Evolutionary conservation across 2,888 invertebrate genomes (phyloP).

Genomic region (Metalampra italica): DNA sequence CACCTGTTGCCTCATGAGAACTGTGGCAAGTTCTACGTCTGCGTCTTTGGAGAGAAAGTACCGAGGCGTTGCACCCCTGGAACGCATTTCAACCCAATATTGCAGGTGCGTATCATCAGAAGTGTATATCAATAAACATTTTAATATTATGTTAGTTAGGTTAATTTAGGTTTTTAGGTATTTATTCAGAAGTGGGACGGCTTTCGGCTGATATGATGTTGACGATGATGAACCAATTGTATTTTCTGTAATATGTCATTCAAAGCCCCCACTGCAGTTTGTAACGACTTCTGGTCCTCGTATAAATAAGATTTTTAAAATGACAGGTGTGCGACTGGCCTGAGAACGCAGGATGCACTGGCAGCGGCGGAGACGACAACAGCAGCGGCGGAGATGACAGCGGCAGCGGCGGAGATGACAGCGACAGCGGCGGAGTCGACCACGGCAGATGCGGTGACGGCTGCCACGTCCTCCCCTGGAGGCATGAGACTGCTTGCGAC

Average conservation of each 20-base stretch:
- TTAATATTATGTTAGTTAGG: too few relatives aligned
- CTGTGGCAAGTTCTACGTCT: constrained; percentile 31
- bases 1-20: constrained; percentile 28
- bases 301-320: background rate
- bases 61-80: constrained; percentile 19
- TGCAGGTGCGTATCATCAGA: background rate
- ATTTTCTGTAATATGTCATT: too few relatives aligned
- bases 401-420: background rate
- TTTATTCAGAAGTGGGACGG: too few relatives aligned
- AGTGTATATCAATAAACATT: too few relatives aligned
- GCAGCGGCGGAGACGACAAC: background rate
- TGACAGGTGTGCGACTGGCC: constrained; percentile 33
- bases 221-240: too few relatives aligned
- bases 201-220: too few relatives aligned
- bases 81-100: constrained; percentile 11
- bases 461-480: constrained; percentile 57
- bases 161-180: too few relatives aligned
- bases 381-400: background rate
- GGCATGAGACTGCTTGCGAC: constrained; percentile 53
- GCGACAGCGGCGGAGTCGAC: background rate
- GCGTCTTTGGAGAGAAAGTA: constrained; percentile 22
- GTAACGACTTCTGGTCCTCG: too few relatives aligned
- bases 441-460: constrained; percentile 31
- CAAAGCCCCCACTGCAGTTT: too few relatives aligned
- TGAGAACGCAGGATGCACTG: constrained; percentile 21